Conservation (phyloP, 2,113 vertebrate genomes). For the Eublepharis macularius region DNA sequence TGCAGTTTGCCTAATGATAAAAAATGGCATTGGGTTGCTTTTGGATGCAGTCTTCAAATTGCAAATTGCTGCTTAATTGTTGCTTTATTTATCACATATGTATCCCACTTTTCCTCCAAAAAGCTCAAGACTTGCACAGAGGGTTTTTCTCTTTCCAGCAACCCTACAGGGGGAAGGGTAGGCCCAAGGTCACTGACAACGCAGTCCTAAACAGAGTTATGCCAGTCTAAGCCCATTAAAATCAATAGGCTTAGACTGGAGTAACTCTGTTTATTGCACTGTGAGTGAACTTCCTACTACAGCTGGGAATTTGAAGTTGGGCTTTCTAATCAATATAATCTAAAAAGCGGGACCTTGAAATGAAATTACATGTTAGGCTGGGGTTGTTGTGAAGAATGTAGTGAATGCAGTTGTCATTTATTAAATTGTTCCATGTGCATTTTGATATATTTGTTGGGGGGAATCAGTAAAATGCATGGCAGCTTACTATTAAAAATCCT, state of each 20-base stretch:
- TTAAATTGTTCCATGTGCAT: background rate
- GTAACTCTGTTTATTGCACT: no score
- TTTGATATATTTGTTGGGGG: background rate
- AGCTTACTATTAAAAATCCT: background rate
- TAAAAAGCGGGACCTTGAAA: background rate
- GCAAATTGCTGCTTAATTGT: background rate
- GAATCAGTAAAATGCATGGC: background rate
- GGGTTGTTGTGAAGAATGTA: background rate
- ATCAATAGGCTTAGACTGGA: no score
- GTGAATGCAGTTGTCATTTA: background rate
- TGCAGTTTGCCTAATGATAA: background rate
- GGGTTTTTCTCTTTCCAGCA: background rate
- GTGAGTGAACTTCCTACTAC: background rate
- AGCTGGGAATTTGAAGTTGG: background rate
- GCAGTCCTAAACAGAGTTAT: no score
- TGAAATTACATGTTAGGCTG: background rate
- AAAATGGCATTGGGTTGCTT: background rate
- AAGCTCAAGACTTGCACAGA: background rate
- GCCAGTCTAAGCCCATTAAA: no score
- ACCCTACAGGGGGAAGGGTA: background rate
- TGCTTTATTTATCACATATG: background rate
- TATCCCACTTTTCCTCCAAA: background rate
- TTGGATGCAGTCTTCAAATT: background rate
- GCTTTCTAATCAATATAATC: background rate
- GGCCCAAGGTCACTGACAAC: background rate